Evolutionary conservation across 1,140 invertebrate species (phyloP).

Genomic region (Globodera rostochiensis): DNA sequence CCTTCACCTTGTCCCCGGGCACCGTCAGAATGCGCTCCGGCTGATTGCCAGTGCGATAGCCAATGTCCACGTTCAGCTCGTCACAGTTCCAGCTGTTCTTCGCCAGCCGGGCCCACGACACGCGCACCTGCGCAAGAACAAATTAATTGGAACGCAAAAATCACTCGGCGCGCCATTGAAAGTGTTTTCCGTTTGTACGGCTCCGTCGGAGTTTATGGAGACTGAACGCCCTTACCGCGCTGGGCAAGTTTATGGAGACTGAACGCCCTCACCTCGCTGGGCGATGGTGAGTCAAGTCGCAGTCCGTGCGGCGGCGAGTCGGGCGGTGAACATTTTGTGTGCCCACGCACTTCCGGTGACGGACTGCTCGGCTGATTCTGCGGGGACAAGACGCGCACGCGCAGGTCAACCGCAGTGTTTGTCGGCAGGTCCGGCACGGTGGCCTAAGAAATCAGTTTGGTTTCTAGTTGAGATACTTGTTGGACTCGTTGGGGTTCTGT

Average conservation of each 20-base stretch:
- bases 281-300: constrained; percentile 59
- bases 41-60: constrained; percentile 57
- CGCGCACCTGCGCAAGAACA: constrained; percentile 38
- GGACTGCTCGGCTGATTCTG: constrained; percentile 60
- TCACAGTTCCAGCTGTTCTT: constrained; percentile 64
- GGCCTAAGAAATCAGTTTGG: constrained; percentile 17
- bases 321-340: constrained; percentile 64
- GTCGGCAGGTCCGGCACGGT: constrained; percentile 62
- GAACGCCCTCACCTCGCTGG: constrained; percentile 48
- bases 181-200: background rate
- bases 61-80: constrained; percentile 61
- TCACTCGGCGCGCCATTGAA: no score
- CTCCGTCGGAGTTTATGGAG: background rate
- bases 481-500: no score
- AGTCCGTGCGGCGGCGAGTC: constrained; percentile 59
- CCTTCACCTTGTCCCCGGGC: constrained; percentile 51
- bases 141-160: background rate
- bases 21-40: constrained; percentile 61
- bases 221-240: no score
- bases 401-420: constrained; percentile 60
- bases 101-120: constrained; percentile 61
- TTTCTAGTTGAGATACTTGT: no score
- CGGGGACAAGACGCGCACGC: constrained; percentile 53
- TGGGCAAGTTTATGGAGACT: no score
- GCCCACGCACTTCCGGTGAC: constrained; percentile 61